Conservation (phyloP, 2,888 invertebrate species). For the Tanytarsus gracilentus region DNA sequence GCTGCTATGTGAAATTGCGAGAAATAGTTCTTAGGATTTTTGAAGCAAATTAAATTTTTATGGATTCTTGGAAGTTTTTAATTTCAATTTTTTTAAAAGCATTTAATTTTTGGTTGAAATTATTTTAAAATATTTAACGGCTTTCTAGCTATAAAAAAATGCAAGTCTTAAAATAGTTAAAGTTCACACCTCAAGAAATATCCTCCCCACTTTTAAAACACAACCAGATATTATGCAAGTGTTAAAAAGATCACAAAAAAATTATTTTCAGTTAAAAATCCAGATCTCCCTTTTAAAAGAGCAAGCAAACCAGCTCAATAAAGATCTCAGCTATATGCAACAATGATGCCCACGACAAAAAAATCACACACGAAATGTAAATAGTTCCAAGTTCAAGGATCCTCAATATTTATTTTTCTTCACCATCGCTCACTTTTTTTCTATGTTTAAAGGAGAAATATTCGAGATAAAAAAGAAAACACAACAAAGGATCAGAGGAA, state of each 20-base stretch:
- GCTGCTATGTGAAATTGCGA: no score
- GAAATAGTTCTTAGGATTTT: no score
- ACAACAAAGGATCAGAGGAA: neutral
- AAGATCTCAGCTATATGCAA: constrained; percentile 21
- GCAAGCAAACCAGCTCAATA: constrained; percentile 19
- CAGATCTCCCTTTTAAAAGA: neutral
- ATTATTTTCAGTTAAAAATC: constrained; percentile 1
- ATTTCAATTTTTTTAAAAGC: no score
- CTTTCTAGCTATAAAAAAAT: neutral
- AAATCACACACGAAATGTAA: constrained; percentile 27
- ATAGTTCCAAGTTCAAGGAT: constrained; percentile 27
- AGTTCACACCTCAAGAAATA: neutral
- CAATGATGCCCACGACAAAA: constrained; percentile 12
- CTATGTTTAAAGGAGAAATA: neutral
- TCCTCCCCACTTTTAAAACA: neutral
- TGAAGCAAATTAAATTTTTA: no score
- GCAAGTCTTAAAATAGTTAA: neutral
- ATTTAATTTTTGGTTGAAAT: no score
- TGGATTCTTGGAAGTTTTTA: no score
- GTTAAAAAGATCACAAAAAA: no score
- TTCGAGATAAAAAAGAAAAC: neutral
- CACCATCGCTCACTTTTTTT: no score
- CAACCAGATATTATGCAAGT: no score
- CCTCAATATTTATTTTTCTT: constrained; percentile 23
- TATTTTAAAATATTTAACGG: no score